Conservation (phyloP, 2,888 invertebrate genomes). For the Ramazzottius varieornatus region DNA sequence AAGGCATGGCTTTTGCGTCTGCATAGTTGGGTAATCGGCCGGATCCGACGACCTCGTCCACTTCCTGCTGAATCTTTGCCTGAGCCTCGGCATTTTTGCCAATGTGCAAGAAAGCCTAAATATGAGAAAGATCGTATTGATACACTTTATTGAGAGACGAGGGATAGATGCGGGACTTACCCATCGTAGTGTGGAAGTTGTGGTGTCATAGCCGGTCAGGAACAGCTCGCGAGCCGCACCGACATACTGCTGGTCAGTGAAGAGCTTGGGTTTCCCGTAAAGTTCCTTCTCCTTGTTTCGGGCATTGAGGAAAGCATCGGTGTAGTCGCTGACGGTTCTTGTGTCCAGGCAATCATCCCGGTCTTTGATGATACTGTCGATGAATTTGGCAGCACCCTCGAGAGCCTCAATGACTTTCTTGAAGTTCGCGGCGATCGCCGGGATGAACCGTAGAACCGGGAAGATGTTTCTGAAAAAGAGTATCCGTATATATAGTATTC, state of each 20-base stretch:
- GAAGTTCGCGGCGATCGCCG: neutral
- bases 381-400: neutral
- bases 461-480: neutral
- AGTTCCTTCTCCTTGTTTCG: neutral
- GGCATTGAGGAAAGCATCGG: neutral
- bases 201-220: neutral
- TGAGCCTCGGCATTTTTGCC: neutral
- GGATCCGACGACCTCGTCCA: neutral
- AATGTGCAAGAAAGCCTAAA: neutral
- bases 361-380: neutral
- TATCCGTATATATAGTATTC: too few relatives aligned
- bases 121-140: neutral
- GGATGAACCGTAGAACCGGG: neutral
- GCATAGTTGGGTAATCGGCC: neutral
- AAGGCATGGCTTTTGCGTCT: neutral
- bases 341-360: neutral
- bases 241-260: neutral
- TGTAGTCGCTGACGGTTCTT: neutral
- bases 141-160: neutral
- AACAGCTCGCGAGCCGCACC: neutral
- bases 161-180: neutral
- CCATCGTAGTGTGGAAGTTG: neutral
- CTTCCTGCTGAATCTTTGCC: neutral
- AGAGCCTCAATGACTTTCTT: neutral
- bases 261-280: neutral